Evolutionary conservation across 1,140 invertebrate genomes (phyloP), one percentile per base, ranked within the genome.

Genomic region (Phortica variegata): DNA sequence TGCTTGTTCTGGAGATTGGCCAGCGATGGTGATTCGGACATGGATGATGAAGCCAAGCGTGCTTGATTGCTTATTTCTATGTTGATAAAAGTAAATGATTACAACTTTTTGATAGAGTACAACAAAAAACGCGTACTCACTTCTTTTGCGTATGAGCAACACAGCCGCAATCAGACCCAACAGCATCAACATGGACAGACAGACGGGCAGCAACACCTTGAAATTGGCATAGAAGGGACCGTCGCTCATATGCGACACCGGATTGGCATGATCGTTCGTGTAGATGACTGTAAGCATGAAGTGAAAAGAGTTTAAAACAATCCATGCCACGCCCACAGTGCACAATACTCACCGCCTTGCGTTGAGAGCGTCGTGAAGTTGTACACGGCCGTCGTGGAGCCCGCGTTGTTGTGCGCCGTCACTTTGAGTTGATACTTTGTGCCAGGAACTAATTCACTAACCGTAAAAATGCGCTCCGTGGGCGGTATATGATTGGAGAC

Each of bases 351-450:
- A 88, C 88, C 84, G 74, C 86, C 88, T 60, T 84, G 83, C 16
- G 85, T 77, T 2, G 86, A 88, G 33, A 90, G 81, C 3, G 90
- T 92, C 21, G 88, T 87, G 74, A 91, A 89, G 77, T 91, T 89
- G 68, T 95, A 94, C n/a, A 90, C 79, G 0, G 88, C 88, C 32
- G 88, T 85, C 1, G 90, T 91, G 37, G 88, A 89, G 0, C 95
- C 95, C 0, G 93, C 93, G 73, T 94, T 92, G 75, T 95, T 97
- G 76, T 91, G 86, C 1, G 93, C 93, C 0, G 88, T 90, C 39
- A 96, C 87, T 51, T 86, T 84, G 21, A 97, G 81, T 34, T 89
- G 86, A 75, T 97, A 96, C 63, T 87, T 87, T 0, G 89, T 91
- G n/a, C 85, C 89, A 0, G 93, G 87, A 26, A 84, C 82, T 10